Conservation (phyloP, 2,888 invertebrate genomes). For the Pterostichus niger region DNA sequence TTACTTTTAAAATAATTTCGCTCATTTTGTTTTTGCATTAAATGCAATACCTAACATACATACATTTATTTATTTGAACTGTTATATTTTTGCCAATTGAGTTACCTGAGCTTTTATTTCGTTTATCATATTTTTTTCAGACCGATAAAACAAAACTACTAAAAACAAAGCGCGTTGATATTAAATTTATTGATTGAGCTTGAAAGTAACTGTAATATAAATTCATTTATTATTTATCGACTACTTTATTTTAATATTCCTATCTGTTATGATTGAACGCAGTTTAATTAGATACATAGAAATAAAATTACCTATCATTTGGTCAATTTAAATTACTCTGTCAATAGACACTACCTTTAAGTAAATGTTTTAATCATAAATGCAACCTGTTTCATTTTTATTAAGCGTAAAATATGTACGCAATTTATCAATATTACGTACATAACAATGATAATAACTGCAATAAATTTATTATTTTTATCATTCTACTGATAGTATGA, state of each 20-base stretch:
- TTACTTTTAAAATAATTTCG: constrained; percentile 35
- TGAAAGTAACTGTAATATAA: constrained; percentile 16
- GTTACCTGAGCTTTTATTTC: constrained; percentile 51
- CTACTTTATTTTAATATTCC: constrained; percentile 29
- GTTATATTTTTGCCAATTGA: not conserved
- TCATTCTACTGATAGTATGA: not conserved
- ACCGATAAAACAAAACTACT: constrained; percentile 10
- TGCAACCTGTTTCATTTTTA: constrained; percentile 17
- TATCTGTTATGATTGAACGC: constrained; percentile 22
- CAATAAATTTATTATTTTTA: not conserved
- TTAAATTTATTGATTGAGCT: constrained; percentile 32
- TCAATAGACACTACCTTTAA: not conserved
- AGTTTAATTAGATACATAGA: constrained; percentile 33
- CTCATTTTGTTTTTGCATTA: constrained; percentile 59
- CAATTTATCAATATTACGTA: constrained; percentile 6
- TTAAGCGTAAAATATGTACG: not conserved
- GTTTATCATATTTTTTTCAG: constrained; percentile 35
- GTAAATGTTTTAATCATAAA: constrained; percentile 6
- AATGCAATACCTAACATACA: constrained; percentile 40
- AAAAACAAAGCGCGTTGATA: not conserved
- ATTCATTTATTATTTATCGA: constrained; percentile 35
- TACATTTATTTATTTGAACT: not conserved
- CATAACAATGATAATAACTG: not conserved
- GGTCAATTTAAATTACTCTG: constrained; percentile 20
- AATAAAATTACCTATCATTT: constrained; percentile 12